phyloP scores from a whole-genome alignment of 2,113 vertebrate genomes.

The Rhea pennata region DNA sequence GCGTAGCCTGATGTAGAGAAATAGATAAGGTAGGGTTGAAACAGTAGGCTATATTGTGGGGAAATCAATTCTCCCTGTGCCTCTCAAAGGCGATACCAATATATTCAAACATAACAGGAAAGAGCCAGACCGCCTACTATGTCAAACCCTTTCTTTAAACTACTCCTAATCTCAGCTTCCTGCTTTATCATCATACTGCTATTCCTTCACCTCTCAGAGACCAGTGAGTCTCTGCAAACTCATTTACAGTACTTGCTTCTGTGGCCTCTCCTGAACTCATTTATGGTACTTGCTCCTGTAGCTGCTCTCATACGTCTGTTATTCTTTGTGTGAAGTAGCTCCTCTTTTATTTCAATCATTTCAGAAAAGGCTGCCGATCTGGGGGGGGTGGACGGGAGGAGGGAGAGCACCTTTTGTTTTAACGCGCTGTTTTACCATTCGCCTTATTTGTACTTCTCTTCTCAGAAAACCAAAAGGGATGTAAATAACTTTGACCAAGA shows the following conservation, averaged over 20 bases:
- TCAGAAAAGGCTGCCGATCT: conserved; percentile 26
- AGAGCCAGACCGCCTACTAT: neutral
- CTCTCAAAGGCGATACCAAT: neutral
- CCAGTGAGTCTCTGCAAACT: neutral
- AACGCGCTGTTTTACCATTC: conserved; percentile 6
- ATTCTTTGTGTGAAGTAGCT: conserved; percentile 69
- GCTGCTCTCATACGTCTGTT: conserved; percentile 71
- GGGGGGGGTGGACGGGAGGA: neutral
- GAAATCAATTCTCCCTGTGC: neutral
- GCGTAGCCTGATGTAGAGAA: neutral
- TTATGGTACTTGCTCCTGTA: conserved; percentile 58
- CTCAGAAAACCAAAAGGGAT: conserved; percentile 98
- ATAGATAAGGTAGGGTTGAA: neutral
- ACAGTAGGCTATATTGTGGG: neutral
- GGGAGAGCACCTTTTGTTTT: neutral
- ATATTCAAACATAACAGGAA: conserved; percentile 10
- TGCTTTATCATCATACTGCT: conserved; percentile 75
- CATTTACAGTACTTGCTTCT: conserved; percentile 60
- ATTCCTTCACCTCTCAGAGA: conserved; percentile 49
- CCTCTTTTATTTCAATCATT: conserved; percentile 64
- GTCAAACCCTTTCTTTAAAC: conserved; percentile 23
- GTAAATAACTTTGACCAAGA: conserved; percentile 99
- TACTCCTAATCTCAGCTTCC: conserved; percentile 71
- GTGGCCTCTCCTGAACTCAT: conserved; percentile 69
- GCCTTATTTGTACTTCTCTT: conserved; percentile 69